phyloP scores from a whole-genome alignment of 1,140 invertebrate genomes.

The Bombus sylvicola region DNA sequence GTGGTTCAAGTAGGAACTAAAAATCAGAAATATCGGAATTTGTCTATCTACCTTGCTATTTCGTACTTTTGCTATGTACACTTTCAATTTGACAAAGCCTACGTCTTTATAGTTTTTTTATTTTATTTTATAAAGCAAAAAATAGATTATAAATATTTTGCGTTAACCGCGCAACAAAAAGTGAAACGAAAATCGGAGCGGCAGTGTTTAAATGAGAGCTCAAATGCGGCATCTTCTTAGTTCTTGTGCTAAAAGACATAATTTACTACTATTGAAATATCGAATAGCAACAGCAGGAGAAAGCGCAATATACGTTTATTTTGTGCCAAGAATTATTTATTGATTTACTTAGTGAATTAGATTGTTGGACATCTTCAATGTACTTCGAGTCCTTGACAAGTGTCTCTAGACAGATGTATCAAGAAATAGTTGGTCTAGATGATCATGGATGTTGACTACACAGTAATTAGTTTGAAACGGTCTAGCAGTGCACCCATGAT shows the following conservation, averaged over 20 bases:
- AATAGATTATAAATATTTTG: slow-evolving; percentile 1
- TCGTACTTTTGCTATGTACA: slow-evolving; percentile 20
- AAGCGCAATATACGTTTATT: slow-evolving; percentile 5
- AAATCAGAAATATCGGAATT: slow-evolving; percentile 17
- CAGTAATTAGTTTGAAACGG: slow-evolving; percentile 87
- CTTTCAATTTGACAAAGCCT: neutral
- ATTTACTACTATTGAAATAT: slow-evolving; percentile 12
- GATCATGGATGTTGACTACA: slow-evolving; percentile 86
- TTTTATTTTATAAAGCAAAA: neutral
- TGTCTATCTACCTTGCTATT: slow-evolving; percentile 3
- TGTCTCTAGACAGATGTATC: slow-evolving; percentile 35
- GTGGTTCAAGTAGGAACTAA: slow-evolving; percentile 4
- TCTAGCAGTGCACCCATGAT: slow-evolving; percentile 94
- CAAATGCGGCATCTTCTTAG: slow-evolving; percentile 42
- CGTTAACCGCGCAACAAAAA: slow-evolving; percentile 25
- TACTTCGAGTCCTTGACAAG: slow-evolving; percentile 21
- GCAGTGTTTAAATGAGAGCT: slow-evolving; percentile 48
- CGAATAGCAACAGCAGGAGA: neutral
- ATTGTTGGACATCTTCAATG: slow-evolving; percentile 48
- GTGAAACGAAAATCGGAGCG: slow-evolving; percentile 30
- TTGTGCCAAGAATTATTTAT: slow-evolving; percentile 12
- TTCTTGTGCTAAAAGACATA: slow-evolving; percentile 25
- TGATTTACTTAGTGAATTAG: neutral
- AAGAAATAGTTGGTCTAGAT: slow-evolving; percentile 43
- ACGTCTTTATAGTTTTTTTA: neutral